These are phyloP conservation scores for Choloepus hoffmanni DNA, from an alignment of 2,113 vertebrate genomes.

Conservation along the genomic window DNA sequence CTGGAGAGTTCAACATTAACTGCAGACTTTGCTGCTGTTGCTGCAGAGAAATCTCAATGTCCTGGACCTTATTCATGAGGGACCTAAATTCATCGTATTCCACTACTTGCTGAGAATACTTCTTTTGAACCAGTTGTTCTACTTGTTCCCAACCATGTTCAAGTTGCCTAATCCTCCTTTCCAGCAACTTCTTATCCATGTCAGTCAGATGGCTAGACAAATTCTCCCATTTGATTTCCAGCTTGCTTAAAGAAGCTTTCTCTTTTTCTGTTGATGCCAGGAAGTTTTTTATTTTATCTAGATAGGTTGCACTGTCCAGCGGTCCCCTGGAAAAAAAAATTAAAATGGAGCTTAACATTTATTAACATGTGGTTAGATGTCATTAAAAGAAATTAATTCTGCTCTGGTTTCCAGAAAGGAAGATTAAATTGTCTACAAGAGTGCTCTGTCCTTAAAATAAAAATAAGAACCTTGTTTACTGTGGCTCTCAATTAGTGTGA, in stretches of 20 bases:
- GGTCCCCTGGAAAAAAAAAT: constrained; percentile 85
- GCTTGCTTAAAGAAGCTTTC: constrained; percentile 84
- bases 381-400: constrained; percentile 21
- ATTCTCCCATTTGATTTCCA: constrained; percentile 85
- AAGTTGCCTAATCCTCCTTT: constrained; percentile 86
- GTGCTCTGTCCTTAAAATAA: constrained; percentile 24
- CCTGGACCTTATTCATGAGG: constrained; percentile 84
- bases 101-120: constrained; percentile 82
- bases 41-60: constrained; percentile 86
- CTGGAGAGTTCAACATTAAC: constrained; percentile 61
- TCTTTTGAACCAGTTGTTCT: constrained; percentile 87
- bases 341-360: constrained; percentile 1
- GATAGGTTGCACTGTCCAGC: constrained; percentile 86
- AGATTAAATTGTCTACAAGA: neutral
- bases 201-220: constrained; percentile 85
- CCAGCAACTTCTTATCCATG: constrained; percentile 86
- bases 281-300: constrained; percentile 87
- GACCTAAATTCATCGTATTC: constrained; percentile 81
- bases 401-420: constrained; percentile 1
- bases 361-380: neutral
- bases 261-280: constrained; percentile 87
- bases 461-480: constrained; percentile 17
- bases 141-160: constrained; percentile 88
- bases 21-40: constrained; percentile 79
- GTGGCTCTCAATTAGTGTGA: neutral